Evolutionary conservation across 2,113 vertebrate genomes (phyloP).

Genomic region (Athene noctua): DNA sequence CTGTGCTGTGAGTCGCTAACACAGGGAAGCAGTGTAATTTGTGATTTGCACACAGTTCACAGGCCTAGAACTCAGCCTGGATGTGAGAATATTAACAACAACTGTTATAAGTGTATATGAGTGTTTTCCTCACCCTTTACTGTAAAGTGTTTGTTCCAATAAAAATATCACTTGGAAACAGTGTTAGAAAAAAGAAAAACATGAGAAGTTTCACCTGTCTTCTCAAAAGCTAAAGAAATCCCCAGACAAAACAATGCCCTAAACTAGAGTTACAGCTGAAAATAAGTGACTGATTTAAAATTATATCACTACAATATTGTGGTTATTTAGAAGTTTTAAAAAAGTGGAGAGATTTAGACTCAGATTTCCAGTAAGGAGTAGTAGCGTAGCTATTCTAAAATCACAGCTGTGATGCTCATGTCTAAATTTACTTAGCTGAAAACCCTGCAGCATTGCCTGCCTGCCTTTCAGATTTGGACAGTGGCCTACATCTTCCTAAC

Average conservation of each 20-base stretch:
- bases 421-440: conserved; percentile 4
- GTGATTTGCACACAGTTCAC: not conserved
- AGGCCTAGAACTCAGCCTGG: not conserved
- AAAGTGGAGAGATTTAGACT: not conserved
- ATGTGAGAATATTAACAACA: not conserved
- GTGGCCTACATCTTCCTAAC: not conserved
- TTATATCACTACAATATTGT: not conserved
- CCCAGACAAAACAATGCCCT: not conserved
- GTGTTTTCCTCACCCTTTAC: not conserved
- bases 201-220: not conserved
- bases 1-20: not conserved
- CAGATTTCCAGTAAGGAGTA: not conserved
- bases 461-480: not conserved
- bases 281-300: not conserved
- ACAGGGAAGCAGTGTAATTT: not conserved
- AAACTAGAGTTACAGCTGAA: not conserved
- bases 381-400: not conserved
- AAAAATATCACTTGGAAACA: not conserved
- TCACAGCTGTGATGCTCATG: not conserved
- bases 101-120: not conserved
- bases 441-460: not conserved
- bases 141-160: not conserved
- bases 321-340: not conserved
- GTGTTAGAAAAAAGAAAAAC: not conserved
- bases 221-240: not conserved